Percentiles rank a stretch among this genome's conserved stretches.
phyloP scores from a whole-genome alignment of 2,888 invertebrate genomes.

The Eristalis intricaria region DNA sequence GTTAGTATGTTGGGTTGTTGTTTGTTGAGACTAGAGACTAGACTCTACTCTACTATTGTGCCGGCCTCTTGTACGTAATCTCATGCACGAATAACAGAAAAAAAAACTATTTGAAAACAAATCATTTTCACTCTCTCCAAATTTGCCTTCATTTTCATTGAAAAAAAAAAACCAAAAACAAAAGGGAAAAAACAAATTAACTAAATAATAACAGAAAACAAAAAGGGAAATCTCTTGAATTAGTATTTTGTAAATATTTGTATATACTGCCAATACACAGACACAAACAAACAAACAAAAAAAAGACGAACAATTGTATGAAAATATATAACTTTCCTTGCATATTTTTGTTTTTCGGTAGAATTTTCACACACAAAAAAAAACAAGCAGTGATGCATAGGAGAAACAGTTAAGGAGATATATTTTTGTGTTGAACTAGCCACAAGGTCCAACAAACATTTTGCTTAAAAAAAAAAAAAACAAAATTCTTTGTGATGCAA shows the following conservation, averaged over 20 bases:
- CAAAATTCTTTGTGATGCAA: slow-evolving; percentile 52
- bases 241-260: slow-evolving; percentile 45
- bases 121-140: slow-evolving; percentile 29
- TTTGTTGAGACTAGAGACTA: background rate
- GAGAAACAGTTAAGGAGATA: background rate
- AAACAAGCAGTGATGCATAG: background rate
- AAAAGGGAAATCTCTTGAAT: background rate
- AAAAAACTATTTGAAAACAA: too few relatives aligned
- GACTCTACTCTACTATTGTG: background rate
- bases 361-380: slow-evolving; percentile 5
- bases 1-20: background rate
- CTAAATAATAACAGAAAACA: background rate
- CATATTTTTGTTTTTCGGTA: background rate
- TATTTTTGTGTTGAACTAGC: slow-evolving; percentile 17
- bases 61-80: slow-evolving; percentile 34
- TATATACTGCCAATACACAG: slow-evolving; percentile 30
- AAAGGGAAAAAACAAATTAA: background rate
- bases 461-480: background rate
- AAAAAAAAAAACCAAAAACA: background rate
- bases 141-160: slow-evolving; percentile 5
- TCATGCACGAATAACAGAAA: background rate
- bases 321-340: slow-evolving; percentile 1
- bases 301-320: background rate
- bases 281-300: background rate
- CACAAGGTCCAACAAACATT: slow-evolving; percentile 11